Conservation (phyloP, 2,113 vertebrate genomes). For the Polyodon spathula region DNA sequence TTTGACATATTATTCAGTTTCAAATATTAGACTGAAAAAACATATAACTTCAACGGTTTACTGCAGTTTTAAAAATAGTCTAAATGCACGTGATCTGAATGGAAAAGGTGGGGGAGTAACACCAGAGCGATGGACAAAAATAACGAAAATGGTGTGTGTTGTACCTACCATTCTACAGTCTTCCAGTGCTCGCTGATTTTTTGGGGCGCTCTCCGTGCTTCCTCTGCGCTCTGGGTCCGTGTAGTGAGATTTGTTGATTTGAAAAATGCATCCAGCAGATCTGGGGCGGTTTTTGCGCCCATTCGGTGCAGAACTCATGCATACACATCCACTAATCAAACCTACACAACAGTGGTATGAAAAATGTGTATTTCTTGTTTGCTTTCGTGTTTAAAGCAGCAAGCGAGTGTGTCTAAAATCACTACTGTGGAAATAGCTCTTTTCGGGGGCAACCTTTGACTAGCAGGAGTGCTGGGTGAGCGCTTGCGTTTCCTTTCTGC, state of each 20-base stretch:
- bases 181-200: slow-evolving; percentile 73
- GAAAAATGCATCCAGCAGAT: slow-evolving; percentile 79
- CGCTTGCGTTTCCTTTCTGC: slow-evolving; percentile 60
- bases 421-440: slow-evolving; percentile 31
- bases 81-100: slow-evolving; percentile 53
- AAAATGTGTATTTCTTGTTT: slow-evolving; percentile 25
- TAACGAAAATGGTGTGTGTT: slow-evolving; percentile 22
- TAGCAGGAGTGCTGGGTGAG: slow-evolving; percentile 45
- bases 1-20: slow-evolving; percentile 6
- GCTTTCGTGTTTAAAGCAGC: slow-evolving; percentile 1
- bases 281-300: slow-evolving; percentile 95
- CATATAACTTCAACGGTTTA: slow-evolving; percentile 27
- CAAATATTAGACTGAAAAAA: slow-evolving; percentile 22
- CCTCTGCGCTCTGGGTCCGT: slow-evolving; percentile 74
- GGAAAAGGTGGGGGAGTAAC: slow-evolving; percentile 33
- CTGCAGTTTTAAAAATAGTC: slow-evolving; percentile 60
- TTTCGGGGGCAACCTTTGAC: slow-evolving; percentile 53
- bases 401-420: slow-evolving; percentile 19
- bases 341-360: slow-evolving; percentile 43
- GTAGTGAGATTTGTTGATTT: slow-evolving; percentile 71
- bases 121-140: slow-evolving; percentile 32
- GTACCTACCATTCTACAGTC: slow-evolving; percentile 94
- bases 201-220: slow-evolving; percentile 74
- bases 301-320: slow-evolving; percentile 95
- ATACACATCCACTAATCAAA: slow-evolving; percentile 77